A percentile compares a stretch with the other conserved stretches of the same genome.
Conservation (phyloP, 2,888 invertebrate species). For the Dryadula phaetusa region DNA sequence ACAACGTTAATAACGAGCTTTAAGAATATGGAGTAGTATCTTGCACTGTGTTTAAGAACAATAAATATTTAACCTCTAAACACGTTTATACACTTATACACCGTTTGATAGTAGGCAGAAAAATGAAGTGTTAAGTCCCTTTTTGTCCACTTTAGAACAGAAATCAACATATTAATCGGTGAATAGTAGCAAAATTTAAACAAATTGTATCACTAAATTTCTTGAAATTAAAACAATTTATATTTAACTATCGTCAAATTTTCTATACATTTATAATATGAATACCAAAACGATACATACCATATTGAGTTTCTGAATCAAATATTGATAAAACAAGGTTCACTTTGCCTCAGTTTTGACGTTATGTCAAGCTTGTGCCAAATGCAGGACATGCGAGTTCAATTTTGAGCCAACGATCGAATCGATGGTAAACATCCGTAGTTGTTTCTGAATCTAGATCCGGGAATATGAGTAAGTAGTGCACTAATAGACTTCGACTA, state of each 20-base stretch:
- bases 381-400: background rate
- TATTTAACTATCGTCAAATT: background rate
- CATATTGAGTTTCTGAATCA: slow-evolving; percentile 5
- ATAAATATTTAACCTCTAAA: too few relatives aligned
- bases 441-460: background rate
- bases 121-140: too few relatives aligned
- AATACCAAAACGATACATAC: background rate
- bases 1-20: background rate
- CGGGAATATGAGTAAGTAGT: background rate
- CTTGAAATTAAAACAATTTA: too few relatives aligned
- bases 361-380: background rate
- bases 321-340: slow-evolving; percentile 13
- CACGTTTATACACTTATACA: too few relatives aligned
- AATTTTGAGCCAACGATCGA: background rate
- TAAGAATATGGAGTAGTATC: too few relatives aligned
- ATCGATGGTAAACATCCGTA: slow-evolving; percentile 7
- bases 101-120: too few relatives aligned
- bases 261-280: background rate
- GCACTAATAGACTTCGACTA: background rate
- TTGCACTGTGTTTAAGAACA: too few relatives aligned
- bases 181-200: background rate
- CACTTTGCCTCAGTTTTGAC: background rate
- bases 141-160: too few relatives aligned
- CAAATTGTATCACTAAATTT: too few relatives aligned
- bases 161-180: too few relatives aligned